phyloP scores from a whole-genome alignment of 2,888 invertebrate species.

The Tetranychus truncatus region DNA sequence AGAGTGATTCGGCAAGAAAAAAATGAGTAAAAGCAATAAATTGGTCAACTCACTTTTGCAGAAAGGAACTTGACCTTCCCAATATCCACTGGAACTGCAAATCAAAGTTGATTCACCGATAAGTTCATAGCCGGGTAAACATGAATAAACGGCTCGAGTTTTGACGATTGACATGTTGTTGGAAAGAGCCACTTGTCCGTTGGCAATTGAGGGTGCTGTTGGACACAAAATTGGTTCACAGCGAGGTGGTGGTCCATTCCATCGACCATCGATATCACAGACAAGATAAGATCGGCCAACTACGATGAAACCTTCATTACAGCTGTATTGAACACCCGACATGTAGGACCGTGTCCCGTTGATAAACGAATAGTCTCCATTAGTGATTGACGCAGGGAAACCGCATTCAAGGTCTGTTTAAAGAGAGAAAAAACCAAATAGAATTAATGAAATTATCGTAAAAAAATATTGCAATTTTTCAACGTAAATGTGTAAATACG shows the following conservation, averaged over 20 bases:
- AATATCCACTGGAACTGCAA: slow-evolving; percentile 57
- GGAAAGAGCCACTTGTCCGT: slow-evolving; percentile 35
- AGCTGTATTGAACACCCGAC: slow-evolving; percentile 63
- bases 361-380: slow-evolving; percentile 58
- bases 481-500: no score
- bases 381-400: slow-evolving; percentile 61
- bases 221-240: slow-evolving; percentile 61
- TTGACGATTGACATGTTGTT: slow-evolving; percentile 40
- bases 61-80: slow-evolving; percentile 54
- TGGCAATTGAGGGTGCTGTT: slow-evolving; percentile 45
- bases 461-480: not conserved
- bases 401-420: slow-evolving; percentile 47
- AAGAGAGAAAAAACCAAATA: not conserved
- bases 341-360: slow-evolving; percentile 73
- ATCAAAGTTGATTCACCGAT: slow-evolving; percentile 47
- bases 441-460: not conserved
- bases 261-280: slow-evolving; percentile 75
- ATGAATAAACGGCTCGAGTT: slow-evolving; percentile 53
- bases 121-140: slow-evolving; percentile 47
- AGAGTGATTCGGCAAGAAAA: not conserved
- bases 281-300: slow-evolving; percentile 58
- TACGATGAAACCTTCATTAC: slow-evolving; percentile 66
- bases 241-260: slow-evolving; percentile 68
- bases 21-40: slow-evolving; percentile 29
- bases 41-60: slow-evolving; percentile 41